Conservation (phyloP, 1,140 invertebrate genomes). For the Drosophila littoralis region DNA sequence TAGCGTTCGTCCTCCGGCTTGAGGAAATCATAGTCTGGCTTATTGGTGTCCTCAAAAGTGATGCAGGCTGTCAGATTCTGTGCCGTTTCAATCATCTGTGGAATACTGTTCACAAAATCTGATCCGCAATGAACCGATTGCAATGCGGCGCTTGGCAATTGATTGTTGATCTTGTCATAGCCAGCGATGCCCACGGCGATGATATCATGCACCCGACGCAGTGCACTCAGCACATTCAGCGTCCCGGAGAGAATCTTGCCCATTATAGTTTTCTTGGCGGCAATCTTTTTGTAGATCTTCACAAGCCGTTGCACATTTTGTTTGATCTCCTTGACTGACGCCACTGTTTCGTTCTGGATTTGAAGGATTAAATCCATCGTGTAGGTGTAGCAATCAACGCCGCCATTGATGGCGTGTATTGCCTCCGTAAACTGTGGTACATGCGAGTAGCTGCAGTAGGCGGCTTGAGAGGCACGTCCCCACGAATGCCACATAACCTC, state of each 20-base stretch:
- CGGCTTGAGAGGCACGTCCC: conserved; percentile 56
- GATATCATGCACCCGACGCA: conserved; percentile 66
- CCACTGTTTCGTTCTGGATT: conserved; percentile 68
- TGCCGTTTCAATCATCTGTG: conserved; percentile 65
- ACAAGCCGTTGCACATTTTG: conserved; percentile 56
- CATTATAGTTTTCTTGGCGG: conserved; percentile 58
- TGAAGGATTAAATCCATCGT: conserved; percentile 54
- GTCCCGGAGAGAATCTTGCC: conserved; percentile 70
- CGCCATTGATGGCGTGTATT: conserved; percentile 63
- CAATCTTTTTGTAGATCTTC: conserved; percentile 72
- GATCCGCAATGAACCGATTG: conserved; percentile 45
- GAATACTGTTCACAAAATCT: conserved; percentile 55
- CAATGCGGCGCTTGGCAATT: conserved; percentile 55
- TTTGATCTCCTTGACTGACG: conserved; percentile 63
- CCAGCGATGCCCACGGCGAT: conserved; percentile 66
- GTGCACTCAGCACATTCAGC: conserved; percentile 59
- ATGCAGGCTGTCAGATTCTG: conserved; percentile 73
- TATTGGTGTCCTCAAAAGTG: conserved; percentile 49
- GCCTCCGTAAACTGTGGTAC: conserved; percentile 68
- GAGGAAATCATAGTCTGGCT: conserved; percentile 62
- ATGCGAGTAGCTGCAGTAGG: conserved; percentile 76
- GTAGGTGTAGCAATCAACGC: conserved; percentile 69
- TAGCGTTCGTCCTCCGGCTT: conserved; percentile 70
- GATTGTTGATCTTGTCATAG: conserved; percentile 55
- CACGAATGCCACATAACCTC: conserved; percentile 58